Percentiles rank a stretch among this genome's conserved stretches.
Evolutionary conservation across 2,888 invertebrate genomes (phyloP).

Genomic region (Ophion ventricosus): DNA sequence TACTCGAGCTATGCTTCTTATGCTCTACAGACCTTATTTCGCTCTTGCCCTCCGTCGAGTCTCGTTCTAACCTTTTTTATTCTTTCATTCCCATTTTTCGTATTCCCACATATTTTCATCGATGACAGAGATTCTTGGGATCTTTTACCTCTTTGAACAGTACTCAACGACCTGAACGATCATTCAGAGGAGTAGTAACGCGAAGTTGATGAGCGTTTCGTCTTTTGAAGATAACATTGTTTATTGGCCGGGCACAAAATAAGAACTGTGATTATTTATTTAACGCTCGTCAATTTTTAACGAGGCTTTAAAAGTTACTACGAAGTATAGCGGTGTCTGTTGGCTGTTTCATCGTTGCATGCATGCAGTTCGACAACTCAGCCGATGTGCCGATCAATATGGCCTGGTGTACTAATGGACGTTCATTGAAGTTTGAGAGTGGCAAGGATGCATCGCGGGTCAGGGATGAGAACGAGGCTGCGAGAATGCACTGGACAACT

Average conservation of each 20-base stretch:
- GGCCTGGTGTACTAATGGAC: constrained; percentile 17
- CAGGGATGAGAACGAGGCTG: neutral
- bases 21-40: constrained; percentile 51
- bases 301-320: neutral
- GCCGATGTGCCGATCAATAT: neutral
- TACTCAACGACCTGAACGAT: neutral
- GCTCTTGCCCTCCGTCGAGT: constrained; percentile 26
- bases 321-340: too few relatives aligned
- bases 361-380: too few relatives aligned
- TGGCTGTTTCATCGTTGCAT: too few relatives aligned
- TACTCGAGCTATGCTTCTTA: constrained; percentile 58
- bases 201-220: neutral
- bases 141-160: neutral
- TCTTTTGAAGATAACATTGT: neutral
- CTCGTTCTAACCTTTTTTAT: constrained; percentile 27
- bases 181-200: neutral
- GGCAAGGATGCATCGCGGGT: neutral
- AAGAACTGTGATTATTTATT: neutral
- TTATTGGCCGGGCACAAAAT: neutral
- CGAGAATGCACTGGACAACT: constrained; percentile 28
- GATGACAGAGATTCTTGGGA: neutral
- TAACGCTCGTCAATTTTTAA: neutral
- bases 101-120: neutral
- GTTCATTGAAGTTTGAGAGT: constrained; percentile 28
- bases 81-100: neutral